Base-by-base conservation (phyloP, 2,797 vertebrate genomes). In the Zalophus californianus region DNA sequence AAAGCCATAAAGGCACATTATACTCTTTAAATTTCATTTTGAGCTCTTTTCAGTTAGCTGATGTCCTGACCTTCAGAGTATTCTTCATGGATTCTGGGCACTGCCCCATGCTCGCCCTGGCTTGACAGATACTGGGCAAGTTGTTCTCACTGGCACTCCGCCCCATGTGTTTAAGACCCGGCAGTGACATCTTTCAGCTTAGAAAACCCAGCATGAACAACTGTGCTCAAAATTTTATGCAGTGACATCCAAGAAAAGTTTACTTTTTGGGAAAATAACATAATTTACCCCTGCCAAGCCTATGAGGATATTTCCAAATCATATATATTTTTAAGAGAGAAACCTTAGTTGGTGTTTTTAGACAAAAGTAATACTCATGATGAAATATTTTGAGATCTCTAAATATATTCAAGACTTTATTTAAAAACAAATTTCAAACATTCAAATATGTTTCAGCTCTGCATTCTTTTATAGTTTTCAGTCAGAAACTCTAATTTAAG, bases 61-160 rank as follows among this genome's bases (percentile, higher is more conserved):
- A 64, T 64, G 13, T 68, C 50, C 80, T 97, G 96, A 97, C 94
- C 96, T 97, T 97, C 94, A 92, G 29, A 84, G 5, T 32, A 78
- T 54, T 95, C 89, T 83, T 97, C 44, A 4, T 86, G 66, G 50
- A 90, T 95, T 90, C 97, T 95, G 85, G 84, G 64, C 82, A 79
- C 54, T 90, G 84, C 38, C 92, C 82, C 92, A 66, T 23, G 25
- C 62, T 96, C 18, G 11, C 77, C 38, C 89, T 92, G 73, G 56
- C 6, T 44, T 94, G 92, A 41, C 75, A 96, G 75, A 70, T 56
- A 56, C 2, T 1, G 41, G 79, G 88, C 90, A 91, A 86, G 35
- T 48, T 60, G 72, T 72, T 66, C 90, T 25, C 38, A 4, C 10
- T 94, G 80, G 58, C 5, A 7, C 12, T 23, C 35, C 70, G 50